A percentile compares a stretch with the other conserved stretches of the same genome.
These are phyloP conservation scores for Heliconius himera DNA, from an alignment of 1,140 invertebrate species.

Conservation along the genomic window DNA sequence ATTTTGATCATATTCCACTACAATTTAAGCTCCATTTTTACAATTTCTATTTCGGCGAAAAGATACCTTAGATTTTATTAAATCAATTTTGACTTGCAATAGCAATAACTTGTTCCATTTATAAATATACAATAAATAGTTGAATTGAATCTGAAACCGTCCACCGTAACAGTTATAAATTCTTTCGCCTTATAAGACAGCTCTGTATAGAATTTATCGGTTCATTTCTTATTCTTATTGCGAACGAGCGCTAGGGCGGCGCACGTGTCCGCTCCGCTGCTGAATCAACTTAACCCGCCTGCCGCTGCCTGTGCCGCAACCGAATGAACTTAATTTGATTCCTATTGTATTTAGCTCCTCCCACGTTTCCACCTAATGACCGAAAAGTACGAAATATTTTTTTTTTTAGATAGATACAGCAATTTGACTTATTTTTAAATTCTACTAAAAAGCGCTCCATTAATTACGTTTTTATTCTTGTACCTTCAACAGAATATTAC, in stretches of 20 bases:
- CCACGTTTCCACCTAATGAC: conserved; percentile 70
- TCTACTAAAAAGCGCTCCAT: neutral
- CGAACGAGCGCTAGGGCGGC: conserved; percentile 52
- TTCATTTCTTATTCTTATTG: conserved; percentile 76
- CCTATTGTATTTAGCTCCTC: conserved; percentile 76
- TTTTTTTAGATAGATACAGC: neutral
- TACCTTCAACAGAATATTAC: neutral
- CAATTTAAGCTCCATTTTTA: neutral
- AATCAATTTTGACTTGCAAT: neutral
- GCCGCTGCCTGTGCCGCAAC: conserved; percentile 66
- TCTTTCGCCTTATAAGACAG: conserved; percentile 45
- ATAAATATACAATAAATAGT: conserved; percentile 21
- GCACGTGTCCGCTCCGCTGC: conserved; percentile 70
- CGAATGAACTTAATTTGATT: conserved; percentile 79
- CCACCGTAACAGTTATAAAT: conserved; percentile 45
- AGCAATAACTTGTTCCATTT: neutral
- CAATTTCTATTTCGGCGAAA: too few species aligned
- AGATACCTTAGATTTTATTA: neutral
- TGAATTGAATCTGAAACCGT: conserved; percentile 33
- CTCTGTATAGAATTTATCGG: conserved; percentile 63
- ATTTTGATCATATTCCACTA: conserved; percentile 8
- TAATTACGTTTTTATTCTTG: neutral
- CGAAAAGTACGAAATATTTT: conserved; percentile 64
- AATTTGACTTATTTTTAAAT: conserved; percentile 6
- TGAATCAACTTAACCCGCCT: conserved; percentile 74